phyloP scores from a whole-genome alignment of 2,113 vertebrate species.

The Glareola pratincola region DNA sequence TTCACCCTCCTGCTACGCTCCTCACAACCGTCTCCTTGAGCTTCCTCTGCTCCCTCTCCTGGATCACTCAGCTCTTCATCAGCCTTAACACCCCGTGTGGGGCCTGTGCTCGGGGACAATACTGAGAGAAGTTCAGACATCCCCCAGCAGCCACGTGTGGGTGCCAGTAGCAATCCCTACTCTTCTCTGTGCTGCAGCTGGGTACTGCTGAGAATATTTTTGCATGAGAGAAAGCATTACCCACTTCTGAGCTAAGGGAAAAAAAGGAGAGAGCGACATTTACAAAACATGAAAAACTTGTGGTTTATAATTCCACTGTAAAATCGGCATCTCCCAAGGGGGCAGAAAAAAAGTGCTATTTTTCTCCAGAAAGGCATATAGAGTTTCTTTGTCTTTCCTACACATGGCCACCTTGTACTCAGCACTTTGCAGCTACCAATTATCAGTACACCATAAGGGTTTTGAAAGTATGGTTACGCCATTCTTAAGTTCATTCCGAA shows the following conservation, averaged over 20 bases:
- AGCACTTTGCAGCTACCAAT: background rate
- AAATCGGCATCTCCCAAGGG: background rate
- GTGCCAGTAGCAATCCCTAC: accelerated
- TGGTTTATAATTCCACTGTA: background rate
- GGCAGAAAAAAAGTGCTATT: background rate
- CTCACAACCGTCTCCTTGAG: background rate
- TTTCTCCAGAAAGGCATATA: background rate
- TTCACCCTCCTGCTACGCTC: background rate
- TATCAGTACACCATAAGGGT: background rate
- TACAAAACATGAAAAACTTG: background rate
- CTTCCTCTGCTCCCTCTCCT: too few species aligned
- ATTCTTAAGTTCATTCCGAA: background rate
- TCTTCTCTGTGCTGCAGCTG: background rate
- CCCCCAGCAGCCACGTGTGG: background rate
- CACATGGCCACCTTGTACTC: background rate
- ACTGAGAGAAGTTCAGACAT: too few species aligned
- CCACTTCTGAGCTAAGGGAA: background rate
- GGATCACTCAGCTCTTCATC: background rate
- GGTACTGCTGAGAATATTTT: background rate
- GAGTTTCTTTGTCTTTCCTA: background rate
- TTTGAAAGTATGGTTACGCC: background rate
- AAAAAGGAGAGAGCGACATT: too few species aligned
- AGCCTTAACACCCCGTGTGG: accelerated
- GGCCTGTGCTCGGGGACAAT: background rate
- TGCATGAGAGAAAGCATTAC: accelerated